phyloP scores from a whole-genome alignment of 1,140 invertebrate species.

The Pissodes strobi region DNA sequence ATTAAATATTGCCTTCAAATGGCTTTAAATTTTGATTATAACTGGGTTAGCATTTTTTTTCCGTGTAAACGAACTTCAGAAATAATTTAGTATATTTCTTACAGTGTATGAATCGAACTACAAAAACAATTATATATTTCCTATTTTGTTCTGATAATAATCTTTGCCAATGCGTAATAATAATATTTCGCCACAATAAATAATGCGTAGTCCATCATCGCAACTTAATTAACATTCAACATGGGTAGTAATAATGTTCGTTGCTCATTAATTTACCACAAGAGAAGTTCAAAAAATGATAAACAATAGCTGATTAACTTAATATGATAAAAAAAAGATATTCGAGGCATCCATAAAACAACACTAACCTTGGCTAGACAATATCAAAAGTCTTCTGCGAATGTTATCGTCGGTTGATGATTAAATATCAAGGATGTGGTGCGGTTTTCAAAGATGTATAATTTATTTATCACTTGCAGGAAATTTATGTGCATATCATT shows the following conservation, averaged over 20 bases:
- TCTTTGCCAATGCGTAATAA: too few species aligned
- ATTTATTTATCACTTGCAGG: constrained; percentile 28
- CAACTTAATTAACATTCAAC: neutral
- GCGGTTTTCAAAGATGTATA: constrained; percentile 29
- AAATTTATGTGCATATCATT: constrained; percentile 27
- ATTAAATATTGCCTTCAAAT: too few species aligned
- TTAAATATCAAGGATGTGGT: constrained; percentile 30
- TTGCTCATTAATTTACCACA: neutral
- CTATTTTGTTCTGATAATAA: too few species aligned
- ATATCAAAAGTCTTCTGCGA: constrained; percentile 24
- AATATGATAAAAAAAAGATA: constrained; percentile 10
- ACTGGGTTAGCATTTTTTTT: too few species aligned
- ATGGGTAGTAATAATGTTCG: neutral
- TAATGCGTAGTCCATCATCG: neutral
- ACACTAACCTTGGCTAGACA: constrained; percentile 2
- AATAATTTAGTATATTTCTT: too few species aligned
- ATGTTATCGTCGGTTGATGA: constrained; percentile 22
- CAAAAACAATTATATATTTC: too few species aligned
- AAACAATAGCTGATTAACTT: constrained; percentile 19
- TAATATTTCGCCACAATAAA: too few species aligned
- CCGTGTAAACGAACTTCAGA: too few species aligned
- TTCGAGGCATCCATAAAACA: constrained; percentile 5
- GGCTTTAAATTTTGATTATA: too few species aligned
- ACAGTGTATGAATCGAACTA: too few species aligned
- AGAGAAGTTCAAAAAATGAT: constrained; percentile 4